These are phyloP conservation scores for Galaxea fascicularis DNA, from an alignment of 92 coral and sea anemone genomes.

Conservation along the genomic window DNA sequence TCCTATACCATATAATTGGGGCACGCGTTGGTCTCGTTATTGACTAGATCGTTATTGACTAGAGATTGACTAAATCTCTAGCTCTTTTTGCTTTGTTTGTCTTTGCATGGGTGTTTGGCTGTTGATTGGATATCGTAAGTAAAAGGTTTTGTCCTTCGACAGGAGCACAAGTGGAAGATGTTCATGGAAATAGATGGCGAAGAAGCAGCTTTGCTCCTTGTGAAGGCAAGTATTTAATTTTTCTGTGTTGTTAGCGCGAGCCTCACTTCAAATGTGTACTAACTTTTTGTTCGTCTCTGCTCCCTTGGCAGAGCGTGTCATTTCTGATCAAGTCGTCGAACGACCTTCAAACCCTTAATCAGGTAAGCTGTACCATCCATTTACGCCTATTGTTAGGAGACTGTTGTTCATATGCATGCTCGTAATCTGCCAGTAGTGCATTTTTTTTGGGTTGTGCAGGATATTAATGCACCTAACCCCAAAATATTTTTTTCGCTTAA, in stretches of 20 bases:
- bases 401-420: too few species aligned
- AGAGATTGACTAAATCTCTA: too few species aligned
- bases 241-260: neutral
- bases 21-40: too few species aligned
- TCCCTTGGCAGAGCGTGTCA: slow-evolving; percentile 72
- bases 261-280: neutral
- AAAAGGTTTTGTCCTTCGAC: neutral
- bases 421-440: too few species aligned
- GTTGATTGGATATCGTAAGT: neutral
- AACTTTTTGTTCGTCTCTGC: neutral
- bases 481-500: too few species aligned
- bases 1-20: too few species aligned
- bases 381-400: neutral
- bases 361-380: slow-evolving; percentile 36
- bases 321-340: slow-evolving; percentile 57
- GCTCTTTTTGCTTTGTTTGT: too few species aligned
- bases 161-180: slow-evolving; percentile 96
- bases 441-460: too few species aligned
- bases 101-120: neutral
- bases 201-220: slow-evolving; percentile 63
- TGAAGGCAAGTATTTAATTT: slow-evolving; percentile 55
- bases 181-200: slow-evolving; percentile 85
- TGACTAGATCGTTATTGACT: too few species aligned
- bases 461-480: too few species aligned
- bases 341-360: slow-evolving; percentile 65